phyloP scores from a whole-genome alignment of 2,797 vertebrate species.

The Furcifer pardalis region DNA sequence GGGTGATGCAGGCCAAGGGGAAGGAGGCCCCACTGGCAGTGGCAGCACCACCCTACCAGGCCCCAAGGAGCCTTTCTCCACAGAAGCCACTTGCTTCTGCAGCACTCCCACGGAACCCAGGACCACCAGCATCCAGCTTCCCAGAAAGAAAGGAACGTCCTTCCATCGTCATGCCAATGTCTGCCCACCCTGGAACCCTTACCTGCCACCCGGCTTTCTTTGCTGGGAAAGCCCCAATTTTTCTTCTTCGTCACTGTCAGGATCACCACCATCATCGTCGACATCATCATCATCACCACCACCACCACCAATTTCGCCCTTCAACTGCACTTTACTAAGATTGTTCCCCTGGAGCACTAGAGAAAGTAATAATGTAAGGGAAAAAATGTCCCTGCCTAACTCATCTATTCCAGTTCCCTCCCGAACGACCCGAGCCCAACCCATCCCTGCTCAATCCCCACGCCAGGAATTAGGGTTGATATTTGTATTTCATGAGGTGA shows the following conservation, averaged over 20 bases:
- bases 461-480: too few relatives aligned
- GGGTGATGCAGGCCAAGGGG: too few relatives aligned
- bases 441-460: too few relatives aligned
- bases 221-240: neutral
- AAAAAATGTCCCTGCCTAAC: neutral
- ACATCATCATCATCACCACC: too few relatives aligned
- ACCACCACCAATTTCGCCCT: too few relatives aligned
- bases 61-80: neutral
- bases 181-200: neutral
- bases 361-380: neutral
- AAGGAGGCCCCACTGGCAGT: too few relatives aligned
- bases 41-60: too few relatives aligned
- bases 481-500: too few relatives aligned
- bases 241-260: neutral
- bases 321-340: neutral
- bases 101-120: too few relatives aligned
- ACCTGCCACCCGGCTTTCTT: neutral
- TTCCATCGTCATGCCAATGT: neutral
- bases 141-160: neutral
- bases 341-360: conserved; percentile 21
- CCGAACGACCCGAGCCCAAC: too few relatives aligned
- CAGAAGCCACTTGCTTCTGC: too few relatives aligned
- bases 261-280: neutral
- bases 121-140: neutral
- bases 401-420: neutral